Evolutionary conservation across 2,888 invertebrate genomes (phyloP).

Genomic region (Zaprionus bogoriensis): DNA sequence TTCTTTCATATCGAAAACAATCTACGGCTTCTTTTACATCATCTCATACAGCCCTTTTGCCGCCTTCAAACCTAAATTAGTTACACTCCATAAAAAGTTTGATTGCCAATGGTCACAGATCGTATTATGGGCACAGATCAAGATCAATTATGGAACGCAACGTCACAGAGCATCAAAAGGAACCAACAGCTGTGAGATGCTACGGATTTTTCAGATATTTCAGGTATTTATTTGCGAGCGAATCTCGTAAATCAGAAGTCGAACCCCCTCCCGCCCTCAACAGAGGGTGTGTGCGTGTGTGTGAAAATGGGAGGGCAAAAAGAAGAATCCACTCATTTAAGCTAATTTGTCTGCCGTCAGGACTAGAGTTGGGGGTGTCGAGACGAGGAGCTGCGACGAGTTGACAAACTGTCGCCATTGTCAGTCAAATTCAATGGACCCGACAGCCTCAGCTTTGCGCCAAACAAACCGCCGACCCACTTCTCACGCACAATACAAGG

Average conservation of each 20-base stretch:
- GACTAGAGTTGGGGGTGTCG: conserved; percentile 18
- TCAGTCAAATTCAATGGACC: conserved; percentile 49
- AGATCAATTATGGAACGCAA: conserved; percentile 24
- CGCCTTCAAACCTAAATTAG: conserved; percentile 10
- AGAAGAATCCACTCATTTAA: conserved; percentile 50
- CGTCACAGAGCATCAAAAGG: background rate
- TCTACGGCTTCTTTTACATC: too few relatives aligned
- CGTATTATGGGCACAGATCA: background rate
- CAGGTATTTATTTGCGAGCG: conserved; percentile 12
- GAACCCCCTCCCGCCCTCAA: background rate
- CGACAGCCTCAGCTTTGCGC: conserved; percentile 60
- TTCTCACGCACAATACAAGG: conserved; percentile 57
- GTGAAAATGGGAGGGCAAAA: background rate
- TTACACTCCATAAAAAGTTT: conserved; percentile 32
- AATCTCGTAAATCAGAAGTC: conserved; percentile 33
- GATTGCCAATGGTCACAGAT: conserved; percentile 24
- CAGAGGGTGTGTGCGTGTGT: conserved; percentile 30
- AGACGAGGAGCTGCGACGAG: background rate
- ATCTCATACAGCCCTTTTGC: background rate
- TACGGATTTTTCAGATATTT: background rate
- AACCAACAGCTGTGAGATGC: conserved; percentile 37
- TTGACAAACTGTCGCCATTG: conserved; percentile 40
- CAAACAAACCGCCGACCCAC: conserved; percentile 72
- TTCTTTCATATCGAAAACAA: too few relatives aligned
- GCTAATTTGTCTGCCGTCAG: conserved; percentile 67